Conservation (phyloP, 2,113 vertebrate genomes). For the human region DNA sequence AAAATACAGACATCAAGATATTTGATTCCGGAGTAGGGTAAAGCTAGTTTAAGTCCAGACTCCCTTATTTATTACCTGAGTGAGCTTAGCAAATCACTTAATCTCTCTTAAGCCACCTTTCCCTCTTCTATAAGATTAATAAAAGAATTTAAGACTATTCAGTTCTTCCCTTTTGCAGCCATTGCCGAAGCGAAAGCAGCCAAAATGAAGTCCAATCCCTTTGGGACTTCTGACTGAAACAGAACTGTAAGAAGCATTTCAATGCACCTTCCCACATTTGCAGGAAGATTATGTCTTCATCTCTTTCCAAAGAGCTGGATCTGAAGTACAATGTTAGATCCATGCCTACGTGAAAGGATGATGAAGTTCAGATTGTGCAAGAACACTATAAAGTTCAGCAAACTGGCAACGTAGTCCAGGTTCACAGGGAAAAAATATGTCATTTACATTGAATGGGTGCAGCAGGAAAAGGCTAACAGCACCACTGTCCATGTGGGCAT, state of each 20-base stretch:
- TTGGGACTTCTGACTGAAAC: not conserved
- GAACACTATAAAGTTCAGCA: not conserved
- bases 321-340: not conserved
- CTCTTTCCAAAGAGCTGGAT: not conserved
- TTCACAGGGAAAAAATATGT: not conserved
- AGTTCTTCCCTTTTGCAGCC: not conserved
- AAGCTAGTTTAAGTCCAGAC: slow-evolving; percentile 4
- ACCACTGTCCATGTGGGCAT: not conserved
- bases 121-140: not conserved
- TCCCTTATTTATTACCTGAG: not conserved
- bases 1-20: not conserved
- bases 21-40: not conserved
- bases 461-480: not conserved
- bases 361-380: not conserved
- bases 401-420: not conserved
- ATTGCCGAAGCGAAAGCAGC: not conserved
- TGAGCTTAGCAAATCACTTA: not conserved
- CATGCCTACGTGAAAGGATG: not conserved
- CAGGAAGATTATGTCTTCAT: not conserved
- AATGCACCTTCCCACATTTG: not conserved
- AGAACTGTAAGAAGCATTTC: not conserved
- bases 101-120: not conserved
- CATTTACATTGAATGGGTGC: not conserved
- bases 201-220: not conserved
- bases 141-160: not conserved